Evolutionary conservation across 2,113 vertebrate genomes (phyloP).

Genomic region (Pteronura brasiliensis): DNA sequence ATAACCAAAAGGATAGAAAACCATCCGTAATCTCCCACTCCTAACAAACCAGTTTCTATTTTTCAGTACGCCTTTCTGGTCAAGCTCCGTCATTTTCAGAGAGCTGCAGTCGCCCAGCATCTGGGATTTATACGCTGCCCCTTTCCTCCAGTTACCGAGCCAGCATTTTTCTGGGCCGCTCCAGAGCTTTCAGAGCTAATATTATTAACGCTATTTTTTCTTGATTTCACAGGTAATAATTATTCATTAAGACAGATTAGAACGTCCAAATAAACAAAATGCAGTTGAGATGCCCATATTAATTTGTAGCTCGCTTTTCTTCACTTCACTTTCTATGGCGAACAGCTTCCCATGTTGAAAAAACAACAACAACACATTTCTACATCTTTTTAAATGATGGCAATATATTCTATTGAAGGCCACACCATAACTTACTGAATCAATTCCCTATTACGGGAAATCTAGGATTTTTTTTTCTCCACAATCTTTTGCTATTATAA

Average conservation of each 20-base stretch:
- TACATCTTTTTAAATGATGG: background rate
- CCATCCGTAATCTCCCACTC: conserved; percentile 19
- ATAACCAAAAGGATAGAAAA: conserved; percentile 25
- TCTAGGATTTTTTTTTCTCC: background rate
- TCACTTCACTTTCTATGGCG: background rate
- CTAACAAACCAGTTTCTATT: conserved; percentile 45
- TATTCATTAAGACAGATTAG: conserved; percentile 67
- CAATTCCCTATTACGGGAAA: background rate
- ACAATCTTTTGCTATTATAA: conserved; percentile 27
- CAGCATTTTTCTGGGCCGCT: background rate
- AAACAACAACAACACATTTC: background rate
- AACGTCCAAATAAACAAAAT: conserved; percentile 45
- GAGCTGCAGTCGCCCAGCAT: background rate
- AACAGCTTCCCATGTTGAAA: background rate
- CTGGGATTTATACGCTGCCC: background rate
- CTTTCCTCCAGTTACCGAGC: background rate
- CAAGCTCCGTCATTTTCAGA: conserved; percentile 46
- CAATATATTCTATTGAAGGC: background rate
- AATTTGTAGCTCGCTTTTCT: conserved; percentile 18
- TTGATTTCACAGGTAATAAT: conserved; percentile 54
- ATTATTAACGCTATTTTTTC: conserved; percentile 17
- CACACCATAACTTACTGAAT: background rate
- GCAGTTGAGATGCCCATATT: background rate
- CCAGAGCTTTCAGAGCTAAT: background rate
- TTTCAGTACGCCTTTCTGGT: background rate